Conservation (phyloP, 2,113 vertebrate genomes). For the Eurypyga helias region DNA sequence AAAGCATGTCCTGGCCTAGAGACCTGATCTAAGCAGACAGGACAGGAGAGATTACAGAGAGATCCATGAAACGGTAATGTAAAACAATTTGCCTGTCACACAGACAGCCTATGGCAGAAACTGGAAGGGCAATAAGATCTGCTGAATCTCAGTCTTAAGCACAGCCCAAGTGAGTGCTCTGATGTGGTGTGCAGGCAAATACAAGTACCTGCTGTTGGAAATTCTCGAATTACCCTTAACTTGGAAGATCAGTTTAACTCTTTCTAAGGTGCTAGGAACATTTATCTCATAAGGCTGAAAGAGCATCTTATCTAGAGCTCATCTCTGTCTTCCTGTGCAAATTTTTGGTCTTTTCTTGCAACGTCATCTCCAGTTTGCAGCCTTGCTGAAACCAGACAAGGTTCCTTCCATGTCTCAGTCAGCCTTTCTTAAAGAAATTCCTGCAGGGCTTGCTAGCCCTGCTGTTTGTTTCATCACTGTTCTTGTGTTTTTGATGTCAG, state of each 20-base stretch:
- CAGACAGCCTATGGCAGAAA: background rate
- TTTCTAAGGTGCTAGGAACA: background rate
- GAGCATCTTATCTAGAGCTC: background rate
- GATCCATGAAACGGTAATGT: background rate
- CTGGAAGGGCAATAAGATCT: background rate
- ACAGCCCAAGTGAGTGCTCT: background rate
- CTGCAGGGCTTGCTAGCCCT: background rate
- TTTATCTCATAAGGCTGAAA: background rate
- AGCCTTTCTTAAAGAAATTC: background rate
- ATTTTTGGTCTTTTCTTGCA: background rate
- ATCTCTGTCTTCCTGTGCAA: background rate
- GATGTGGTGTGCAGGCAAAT: background rate
- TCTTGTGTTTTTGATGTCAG: background rate
- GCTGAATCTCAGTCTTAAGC: background rate
- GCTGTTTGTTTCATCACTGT: background rate
- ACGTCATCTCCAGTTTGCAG: background rate
- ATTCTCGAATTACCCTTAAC: background rate
- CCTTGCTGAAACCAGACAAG: background rate
- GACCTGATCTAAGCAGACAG: background rate
- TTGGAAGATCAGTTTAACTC: background rate
- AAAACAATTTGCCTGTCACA: background rate
- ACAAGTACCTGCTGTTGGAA: background rate
- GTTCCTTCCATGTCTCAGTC: background rate
- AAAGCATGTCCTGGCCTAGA: background rate
- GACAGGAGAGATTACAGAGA: background rate